Base-by-base conservation (phyloP, 1,140 invertebrate species). In the Polyergus mexicanus region DNA sequence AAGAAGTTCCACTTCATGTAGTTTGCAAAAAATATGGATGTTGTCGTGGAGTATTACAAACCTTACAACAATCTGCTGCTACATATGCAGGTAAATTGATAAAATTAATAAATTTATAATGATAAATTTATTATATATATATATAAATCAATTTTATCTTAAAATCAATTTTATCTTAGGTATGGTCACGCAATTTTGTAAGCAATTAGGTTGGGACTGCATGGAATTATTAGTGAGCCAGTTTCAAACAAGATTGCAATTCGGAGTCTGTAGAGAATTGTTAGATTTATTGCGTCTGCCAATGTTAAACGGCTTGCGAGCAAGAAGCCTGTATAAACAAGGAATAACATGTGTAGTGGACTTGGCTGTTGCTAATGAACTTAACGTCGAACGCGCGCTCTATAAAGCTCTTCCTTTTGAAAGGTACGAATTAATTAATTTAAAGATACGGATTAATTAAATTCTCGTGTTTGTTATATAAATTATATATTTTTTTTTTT, bases 161-260 rank as follows among this genome's bases (percentile, higher is more conserved):
- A 98, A n/a, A 41, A 28, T 60, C 5, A 11, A 44, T 74, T 32
- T 69, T 69, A 77, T 90, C 63, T 89, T 38, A 98, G 98, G 97
- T 71, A 98, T 98, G 98, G 97, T 99, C 0, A 98, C 98, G 2
- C 97, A 97, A 28, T 99, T 99, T 95, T 99, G 98, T 95, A 96
- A 97, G 90, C 97, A 98, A 68, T 94, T 99, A n/a, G 98, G 98
- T 3, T 99, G 99, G 99, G 96, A 96, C 75, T 98, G 97, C 92
- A 95, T 99, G 78, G 98, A 99, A 94, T 95, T 99, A 44, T 95
- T 99, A 3, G 96, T 99, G 16, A 97, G 97, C 6, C 98, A 99
- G 94, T 99, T 99, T 95, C 98, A 99, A 96, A 97, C 98, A 88
- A 97, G 99, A 22, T 95, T 99, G 32, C 98, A 98, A 89, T 99